Evolutionary conservation across 2,113 vertebrate species (phyloP), one percentile per base, ranked within the genome.

Genomic region (Origma solitaria): DNA sequence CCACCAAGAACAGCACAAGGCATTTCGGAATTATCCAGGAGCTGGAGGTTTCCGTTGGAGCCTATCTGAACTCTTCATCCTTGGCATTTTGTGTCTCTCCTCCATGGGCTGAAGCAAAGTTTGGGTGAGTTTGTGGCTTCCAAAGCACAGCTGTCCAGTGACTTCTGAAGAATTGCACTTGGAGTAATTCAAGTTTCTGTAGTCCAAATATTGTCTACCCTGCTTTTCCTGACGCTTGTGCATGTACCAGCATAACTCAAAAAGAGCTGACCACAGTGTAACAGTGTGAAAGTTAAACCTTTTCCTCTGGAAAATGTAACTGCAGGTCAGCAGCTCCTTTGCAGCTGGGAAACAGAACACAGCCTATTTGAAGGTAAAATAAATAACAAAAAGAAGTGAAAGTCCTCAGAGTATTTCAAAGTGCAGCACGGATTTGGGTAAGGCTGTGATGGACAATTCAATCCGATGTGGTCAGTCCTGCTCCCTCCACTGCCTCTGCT

Each of bases 121-220:
- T 31, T 44, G 45, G 78, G 71, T 70, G 92, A 94, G 66, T 47
- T 35, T 84, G 90, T 75, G 82, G 68, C 49, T 91, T 79, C 72
- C 65, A 95, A 85, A 94, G 93, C 71, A 58, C 71, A 91, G 88
- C 53, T 77, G 84, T 68, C 49, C 80, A 95, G 64, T 66, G 60
- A 76, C 65, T 92, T 77, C 33, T 87, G 76, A 94, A 86, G 95
- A 98, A 98, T 97, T 97, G 95, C 96, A 98, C 96, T 98, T 98
- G 94, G 95, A 96, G 76, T 51, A 88, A 92, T 96, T 97, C 95
- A 96, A 92, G 94, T 92, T 95, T 96, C 70, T 62, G n/a, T 51
- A 95, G 92, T 86, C 95, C 42, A 94, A 96, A 96, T 94, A 79
- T 62, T 9, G 37, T 87, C 88, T 96, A 97, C 91, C 97, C 96